Conservation (phyloP, 35 echinoderm and acorn worm genomes). For the Ophiothrix spiculata region DNA sequence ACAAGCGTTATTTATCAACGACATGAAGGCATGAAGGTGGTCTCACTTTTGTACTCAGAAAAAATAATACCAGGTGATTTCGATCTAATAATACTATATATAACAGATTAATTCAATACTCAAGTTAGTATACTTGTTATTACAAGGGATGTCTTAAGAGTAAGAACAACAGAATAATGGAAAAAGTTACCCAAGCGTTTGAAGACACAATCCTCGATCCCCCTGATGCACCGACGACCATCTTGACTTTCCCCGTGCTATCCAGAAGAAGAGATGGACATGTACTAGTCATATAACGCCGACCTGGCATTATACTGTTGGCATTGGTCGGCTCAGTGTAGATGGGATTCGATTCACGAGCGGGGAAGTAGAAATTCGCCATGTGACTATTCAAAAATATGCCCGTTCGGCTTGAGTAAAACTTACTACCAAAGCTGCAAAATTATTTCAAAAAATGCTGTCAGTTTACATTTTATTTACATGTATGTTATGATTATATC, state of each 20-base stretch:
- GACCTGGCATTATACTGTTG: conserved; percentile 36
- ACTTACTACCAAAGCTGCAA: conserved; percentile 61
- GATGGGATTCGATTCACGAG: not conserved
- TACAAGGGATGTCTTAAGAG: too few relatives aligned
- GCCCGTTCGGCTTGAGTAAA: conserved; percentile 40
- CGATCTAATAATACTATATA: too few relatives aligned
- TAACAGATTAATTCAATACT: too few relatives aligned
- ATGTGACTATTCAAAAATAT: conserved; percentile 62
- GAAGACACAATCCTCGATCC: conserved; percentile 51
- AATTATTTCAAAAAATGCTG: too few relatives aligned
- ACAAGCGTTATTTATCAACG: too few relatives aligned
- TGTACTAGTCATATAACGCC: conserved; percentile 35
- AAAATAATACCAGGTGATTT: too few relatives aligned
- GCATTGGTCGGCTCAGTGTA: not conserved
- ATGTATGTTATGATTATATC: too few relatives aligned
- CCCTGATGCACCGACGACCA: conserved; percentile 54
- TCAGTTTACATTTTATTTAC: too few relatives aligned
- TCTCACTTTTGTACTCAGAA: too few relatives aligned
- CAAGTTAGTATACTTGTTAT: too few relatives aligned
- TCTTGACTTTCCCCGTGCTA: conserved; percentile 31
- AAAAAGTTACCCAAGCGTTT: conserved; percentile 63
- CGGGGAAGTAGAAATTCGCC: conserved; percentile 47
- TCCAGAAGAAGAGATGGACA: conserved; percentile 34
- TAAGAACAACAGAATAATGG: too few relatives aligned
- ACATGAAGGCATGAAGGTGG: too few relatives aligned